These are phyloP conservation scores for Sebastes diploproa DNA, from an alignment of 2,797 vertebrate genomes.

Conservation along the genomic window DNA sequence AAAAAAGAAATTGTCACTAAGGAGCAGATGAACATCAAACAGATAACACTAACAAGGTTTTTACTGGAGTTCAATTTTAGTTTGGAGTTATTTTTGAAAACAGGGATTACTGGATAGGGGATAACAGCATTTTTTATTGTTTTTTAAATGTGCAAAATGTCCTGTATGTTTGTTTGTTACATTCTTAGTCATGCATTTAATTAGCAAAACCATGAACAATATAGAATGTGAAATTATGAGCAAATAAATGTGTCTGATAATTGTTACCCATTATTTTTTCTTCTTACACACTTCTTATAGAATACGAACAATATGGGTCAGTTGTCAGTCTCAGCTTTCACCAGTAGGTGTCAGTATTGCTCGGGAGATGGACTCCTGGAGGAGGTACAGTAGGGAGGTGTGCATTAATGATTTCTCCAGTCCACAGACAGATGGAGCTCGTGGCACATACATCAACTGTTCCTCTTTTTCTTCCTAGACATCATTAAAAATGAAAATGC, in stretches of 20 bases:
- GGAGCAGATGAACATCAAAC: constrained; percentile 13
- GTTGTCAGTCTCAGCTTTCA: not conserved
- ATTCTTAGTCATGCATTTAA: not conserved
- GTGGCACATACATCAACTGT: constrained; percentile 16
- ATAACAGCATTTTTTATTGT: not conserved
- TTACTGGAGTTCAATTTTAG: not conserved
- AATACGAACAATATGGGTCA: constrained; percentile 44
- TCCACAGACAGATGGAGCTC: constrained; percentile 70
- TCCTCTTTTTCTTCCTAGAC: not conserved
- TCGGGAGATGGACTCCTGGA: not conserved
- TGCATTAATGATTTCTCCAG: constrained; percentile 17
- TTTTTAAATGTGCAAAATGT: not conserved
- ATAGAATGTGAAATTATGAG: not conserved
- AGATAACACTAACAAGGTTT: not conserved
- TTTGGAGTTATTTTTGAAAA: not conserved
- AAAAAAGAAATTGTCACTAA: constrained; percentile 6
- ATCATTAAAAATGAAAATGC: not conserved
- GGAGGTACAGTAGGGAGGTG: not conserved
- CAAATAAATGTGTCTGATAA: not conserved
- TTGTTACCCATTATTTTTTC: not conserved
- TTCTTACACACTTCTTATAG: not conserved
- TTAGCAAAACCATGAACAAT: not conserved
- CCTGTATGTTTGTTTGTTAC: not conserved
- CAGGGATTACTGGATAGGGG: not conserved
- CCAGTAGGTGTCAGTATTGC: constrained; percentile 66